These are phyloP conservation scores for Asteroscopus sphinx DNA, from an alignment of 2,888 invertebrate species.

Conservation along the genomic window DNA sequence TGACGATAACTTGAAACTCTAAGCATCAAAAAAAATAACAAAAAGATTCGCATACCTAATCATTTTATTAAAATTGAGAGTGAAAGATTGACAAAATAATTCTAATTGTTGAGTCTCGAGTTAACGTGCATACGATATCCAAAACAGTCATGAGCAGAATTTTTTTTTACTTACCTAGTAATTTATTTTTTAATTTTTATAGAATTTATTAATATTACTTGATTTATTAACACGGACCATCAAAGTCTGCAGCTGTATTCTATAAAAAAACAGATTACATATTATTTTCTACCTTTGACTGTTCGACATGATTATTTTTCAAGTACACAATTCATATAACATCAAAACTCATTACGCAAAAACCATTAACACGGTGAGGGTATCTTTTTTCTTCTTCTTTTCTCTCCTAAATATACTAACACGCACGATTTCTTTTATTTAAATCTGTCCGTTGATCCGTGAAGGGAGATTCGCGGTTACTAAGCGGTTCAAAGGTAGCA, in stretches of 20 bases:
- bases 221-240: background rate
- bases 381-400: conserved; percentile 56
- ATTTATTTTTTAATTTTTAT: background rate
- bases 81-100: background rate
- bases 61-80: background rate
- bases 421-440: conserved; percentile 57
- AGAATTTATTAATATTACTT: background rate
- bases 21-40: background rate
- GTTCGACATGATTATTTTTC: conserved; percentile 11
- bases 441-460: conserved; percentile 63
- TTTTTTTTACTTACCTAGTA: too few relatives aligned
- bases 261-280: background rate
- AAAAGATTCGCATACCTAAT: background rate
- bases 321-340: conserved; percentile 29
- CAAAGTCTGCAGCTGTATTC: background rate
- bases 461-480: conserved; percentile 62
- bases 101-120: background rate
- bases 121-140: conserved; percentile 5
- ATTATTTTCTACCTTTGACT: conserved; percentile 24
- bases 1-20: conserved; percentile 16
- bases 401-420: conserved; percentile 65
- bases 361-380: conserved; percentile 56
- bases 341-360: conserved; percentile 47
- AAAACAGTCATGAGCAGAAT: conserved; percentile 32
- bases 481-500: conserved; percentile 68